phyloP scores from a whole-genome alignment of 2,797 vertebrate genomes.

The Gymnoscopelus microlampas region DNA sequence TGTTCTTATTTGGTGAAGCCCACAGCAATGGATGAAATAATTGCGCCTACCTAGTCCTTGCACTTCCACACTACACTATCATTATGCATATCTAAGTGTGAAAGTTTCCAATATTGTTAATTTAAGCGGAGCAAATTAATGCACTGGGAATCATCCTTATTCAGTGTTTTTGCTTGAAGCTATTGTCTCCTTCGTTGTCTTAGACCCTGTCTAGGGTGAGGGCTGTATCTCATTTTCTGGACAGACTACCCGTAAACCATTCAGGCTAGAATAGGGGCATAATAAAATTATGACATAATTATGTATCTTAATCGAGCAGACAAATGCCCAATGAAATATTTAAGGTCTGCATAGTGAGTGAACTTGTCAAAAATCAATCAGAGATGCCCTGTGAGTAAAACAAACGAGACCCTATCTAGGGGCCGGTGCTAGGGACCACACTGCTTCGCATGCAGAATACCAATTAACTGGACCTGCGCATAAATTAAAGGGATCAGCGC shows the following conservation, averaged over 20 bases:
- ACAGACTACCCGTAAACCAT: not conserved
- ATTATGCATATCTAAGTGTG: no score
- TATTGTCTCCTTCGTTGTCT: no score
- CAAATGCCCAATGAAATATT: slow-evolving; percentile 66
- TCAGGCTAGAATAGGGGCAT: slow-evolving; percentile 18
- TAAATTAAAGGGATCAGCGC: slow-evolving; percentile 25
- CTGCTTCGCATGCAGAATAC: slow-evolving; percentile 66
- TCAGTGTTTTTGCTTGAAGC: no score
- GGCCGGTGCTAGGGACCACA: slow-evolving; percentile 52
- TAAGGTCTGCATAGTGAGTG: slow-evolving; percentile 62
- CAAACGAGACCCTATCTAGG: slow-evolving; percentile 69
- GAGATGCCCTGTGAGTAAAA: slow-evolving; percentile 49
- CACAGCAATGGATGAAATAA: no score
- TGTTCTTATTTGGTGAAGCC: no score
- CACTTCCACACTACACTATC: no score
- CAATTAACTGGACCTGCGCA: slow-evolving; percentile 54
- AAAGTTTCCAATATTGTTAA: no score
- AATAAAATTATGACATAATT: slow-evolving; percentile 50
- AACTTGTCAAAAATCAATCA: slow-evolving; percentile 51
- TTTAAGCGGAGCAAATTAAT: no score
- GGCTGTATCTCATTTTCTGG: no score
- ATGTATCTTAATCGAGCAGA: slow-evolving; percentile 61
- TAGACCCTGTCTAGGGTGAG: no score
- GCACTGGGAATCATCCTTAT: no score
- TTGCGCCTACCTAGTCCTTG: no score